A percentile compares a stretch with the other conserved stretches of the same genome.
Evolutionary conservation across 2,113 vertebrate species (phyloP).

Genomic region (Limnothrissa miodon): DNA sequence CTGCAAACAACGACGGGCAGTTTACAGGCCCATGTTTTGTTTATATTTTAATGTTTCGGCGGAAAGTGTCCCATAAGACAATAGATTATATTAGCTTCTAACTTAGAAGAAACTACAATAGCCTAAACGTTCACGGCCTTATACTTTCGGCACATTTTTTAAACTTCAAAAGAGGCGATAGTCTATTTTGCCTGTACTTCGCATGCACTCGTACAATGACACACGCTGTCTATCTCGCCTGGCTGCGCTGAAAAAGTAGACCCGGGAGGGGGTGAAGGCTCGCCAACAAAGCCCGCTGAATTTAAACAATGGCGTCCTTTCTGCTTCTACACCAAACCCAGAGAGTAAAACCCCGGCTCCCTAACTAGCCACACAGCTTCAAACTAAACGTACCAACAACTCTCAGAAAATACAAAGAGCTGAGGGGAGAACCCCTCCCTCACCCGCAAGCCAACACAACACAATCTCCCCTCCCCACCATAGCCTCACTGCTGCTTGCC

Average conservation of each 20-base stretch:
- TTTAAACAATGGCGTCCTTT: slow-evolving; percentile 81
- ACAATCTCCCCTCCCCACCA: slow-evolving; percentile 35
- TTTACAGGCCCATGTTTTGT: not conserved
- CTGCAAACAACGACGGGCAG: not conserved
- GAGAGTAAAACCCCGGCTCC: slow-evolving; percentile 70
- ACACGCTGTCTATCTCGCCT: slow-evolving; percentile 82
- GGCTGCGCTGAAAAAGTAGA: slow-evolving; percentile 78
- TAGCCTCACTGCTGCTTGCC: slow-evolving; percentile 54
- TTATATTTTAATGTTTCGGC: not conserved
- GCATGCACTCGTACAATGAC: slow-evolving; percentile 77
- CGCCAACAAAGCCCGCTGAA: slow-evolving; percentile 76
- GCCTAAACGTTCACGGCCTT: not conserved
- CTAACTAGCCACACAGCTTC: slow-evolving; percentile 72
- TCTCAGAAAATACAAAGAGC: slow-evolving; percentile 69
- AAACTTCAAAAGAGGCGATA: slow-evolving; percentile 4
- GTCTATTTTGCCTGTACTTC: slow-evolving; percentile 61
- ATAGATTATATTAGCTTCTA: not conserved
- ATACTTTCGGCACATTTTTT: not conserved
- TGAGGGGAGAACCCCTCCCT: slow-evolving; percentile 45
- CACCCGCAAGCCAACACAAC: slow-evolving; percentile 19
- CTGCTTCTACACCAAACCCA: slow-evolving; percentile 73
- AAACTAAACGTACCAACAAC: slow-evolving; percentile 72
- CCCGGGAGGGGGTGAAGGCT: slow-evolving; percentile 79
- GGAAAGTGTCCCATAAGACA: not conserved
- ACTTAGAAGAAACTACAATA: not conserved